A percentile compares a stretch with the other conserved stretches of the same genome.
These are phyloP conservation scores for Hydractinia symbiolongicarpus DNA, from an alignment of 30 jellyfish, hydroid and myxozoan genomes.

Conservation along the genomic window DNA sequence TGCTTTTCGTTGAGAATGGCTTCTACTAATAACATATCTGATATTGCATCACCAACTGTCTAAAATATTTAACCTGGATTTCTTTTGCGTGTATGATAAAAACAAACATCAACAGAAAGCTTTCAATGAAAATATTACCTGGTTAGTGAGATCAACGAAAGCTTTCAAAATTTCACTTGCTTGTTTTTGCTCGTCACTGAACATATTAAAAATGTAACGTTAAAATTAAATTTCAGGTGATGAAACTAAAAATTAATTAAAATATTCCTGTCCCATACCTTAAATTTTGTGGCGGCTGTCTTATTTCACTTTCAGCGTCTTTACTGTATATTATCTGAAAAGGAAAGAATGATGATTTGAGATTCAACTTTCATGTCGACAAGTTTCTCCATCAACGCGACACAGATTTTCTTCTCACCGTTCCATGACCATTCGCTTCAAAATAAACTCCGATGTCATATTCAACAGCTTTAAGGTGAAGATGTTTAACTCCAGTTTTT, in stretches of 20 bases:
- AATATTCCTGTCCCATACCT: constrained; percentile 28
- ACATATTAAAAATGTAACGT: neutral
- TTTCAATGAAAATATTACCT: constrained; percentile 25
- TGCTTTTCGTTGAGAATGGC: constrained; percentile 67
- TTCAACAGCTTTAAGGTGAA: constrained; percentile 77
- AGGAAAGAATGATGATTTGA: neutral
- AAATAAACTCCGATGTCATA: constrained; percentile 95
- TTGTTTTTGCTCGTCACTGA: constrained; percentile 32
- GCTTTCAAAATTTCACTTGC: constrained; percentile 54
- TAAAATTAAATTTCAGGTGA: neutral
- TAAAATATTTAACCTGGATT: neutral
- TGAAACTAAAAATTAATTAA: neutral
- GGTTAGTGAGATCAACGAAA: constrained; percentile 75
- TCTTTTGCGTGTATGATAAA: neutral
- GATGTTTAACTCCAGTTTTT: constrained; percentile 90
- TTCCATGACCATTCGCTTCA: constrained; percentile 99
- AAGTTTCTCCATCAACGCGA: no score
- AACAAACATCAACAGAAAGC: no score
- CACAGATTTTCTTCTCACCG: constrained; percentile 42
- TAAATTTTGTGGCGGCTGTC: constrained; percentile 28
- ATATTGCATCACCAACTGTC: constrained; percentile 98
- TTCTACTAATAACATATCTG: constrained; percentile 85
- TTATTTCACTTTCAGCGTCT: constrained; percentile 41
- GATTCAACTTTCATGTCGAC: no score
- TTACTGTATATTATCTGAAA: constrained; percentile 59